These are phyloP conservation scores for Iselma pallidipennis DNA, from an alignment of 2,888 invertebrate genomes.

Conservation along the genomic window DNA sequence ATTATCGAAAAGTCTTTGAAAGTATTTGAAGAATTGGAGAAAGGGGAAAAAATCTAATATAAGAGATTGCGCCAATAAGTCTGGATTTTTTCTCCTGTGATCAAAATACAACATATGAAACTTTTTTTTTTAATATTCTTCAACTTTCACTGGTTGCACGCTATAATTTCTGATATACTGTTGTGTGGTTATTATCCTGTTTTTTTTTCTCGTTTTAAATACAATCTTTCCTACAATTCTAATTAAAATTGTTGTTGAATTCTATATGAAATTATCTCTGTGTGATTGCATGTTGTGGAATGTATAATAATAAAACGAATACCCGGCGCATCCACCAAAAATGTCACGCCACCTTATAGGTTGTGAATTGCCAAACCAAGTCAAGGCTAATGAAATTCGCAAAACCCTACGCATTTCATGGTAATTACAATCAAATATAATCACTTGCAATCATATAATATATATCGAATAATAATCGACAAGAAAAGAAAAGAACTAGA, in stretches of 20 bases:
- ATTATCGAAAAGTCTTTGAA: not conserved
- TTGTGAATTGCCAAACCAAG: not conserved
- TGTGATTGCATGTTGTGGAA: too few relatives aligned
- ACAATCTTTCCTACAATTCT: too few relatives aligned
- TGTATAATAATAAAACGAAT: too few relatives aligned
- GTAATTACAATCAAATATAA: not conserved
- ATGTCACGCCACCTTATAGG: too few relatives aligned
- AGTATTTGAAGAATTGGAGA: too few relatives aligned
- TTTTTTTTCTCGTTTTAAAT: not conserved
- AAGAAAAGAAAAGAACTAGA: conserved; percentile 1
- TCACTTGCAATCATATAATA: not conserved
- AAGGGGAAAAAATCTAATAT: too few relatives aligned
- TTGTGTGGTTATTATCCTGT: not conserved
- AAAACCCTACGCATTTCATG: not conserved
- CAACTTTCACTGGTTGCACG: not conserved
- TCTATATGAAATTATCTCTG: too few relatives aligned
- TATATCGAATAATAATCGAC: too few relatives aligned
- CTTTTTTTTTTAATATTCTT: not conserved
- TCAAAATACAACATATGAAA: not conserved
- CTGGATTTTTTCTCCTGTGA: not conserved
- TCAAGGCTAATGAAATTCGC: not conserved
- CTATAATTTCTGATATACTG: not conserved
- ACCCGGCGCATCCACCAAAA: too few relatives aligned
- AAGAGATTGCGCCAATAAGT: too few relatives aligned
- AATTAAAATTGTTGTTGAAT: too few relatives aligned